Evolutionary conservation across 2,888 invertebrate genomes (phyloP), one percentile per base, ranked within the genome.

Genomic region (Apeira syringaria): DNA sequence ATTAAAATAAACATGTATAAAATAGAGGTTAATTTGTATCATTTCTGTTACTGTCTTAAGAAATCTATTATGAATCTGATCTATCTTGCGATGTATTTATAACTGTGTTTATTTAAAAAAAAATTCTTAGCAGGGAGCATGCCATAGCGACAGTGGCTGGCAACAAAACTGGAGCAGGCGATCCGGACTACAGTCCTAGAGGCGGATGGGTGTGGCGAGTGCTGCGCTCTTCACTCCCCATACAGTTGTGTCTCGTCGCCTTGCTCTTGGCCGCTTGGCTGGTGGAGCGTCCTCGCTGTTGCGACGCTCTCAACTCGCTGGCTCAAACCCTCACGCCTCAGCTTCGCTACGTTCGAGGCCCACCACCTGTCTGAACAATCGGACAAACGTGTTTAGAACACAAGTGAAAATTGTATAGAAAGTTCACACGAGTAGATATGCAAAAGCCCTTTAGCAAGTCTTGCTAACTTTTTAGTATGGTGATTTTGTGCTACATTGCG

Each of bases 311-410:
- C 64, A 95, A 96, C 84, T 94, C 94, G 39, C 91, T 95, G 52
- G 93, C 94, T 35, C 91, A 95, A 62, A 94, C 94, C 0, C 81
- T 96, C 25, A 93, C 94, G n/a, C 96, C 96, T 3, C 95, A 96
- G 65, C 87, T 96, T 41, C 93, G 94, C 59, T 96, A 96, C 75
- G 92, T 95, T n/a, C 92, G 94, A 47, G 96, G 96, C 50, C 95
- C 96, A 6, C 96, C 96, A 10, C 96, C 96, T 5, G 92, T 95
- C 57, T 95, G 92, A 92, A 73, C 50, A 44, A 8, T 32, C 35
- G 47, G 39, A 36, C 18, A 35, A 40, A 31, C 8, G 68, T 68
- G 60, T 66, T 64, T 47, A 27, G 32, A 35, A 51, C 47, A 56
- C 52, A 43, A 40, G 58, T 39, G 59, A 25, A n/a, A 51, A 53